These are phyloP conservation scores for Pongo pygmaeus DNA, from an alignment of 2,113 vertebrate genomes.

Conservation along the genomic window DNA sequence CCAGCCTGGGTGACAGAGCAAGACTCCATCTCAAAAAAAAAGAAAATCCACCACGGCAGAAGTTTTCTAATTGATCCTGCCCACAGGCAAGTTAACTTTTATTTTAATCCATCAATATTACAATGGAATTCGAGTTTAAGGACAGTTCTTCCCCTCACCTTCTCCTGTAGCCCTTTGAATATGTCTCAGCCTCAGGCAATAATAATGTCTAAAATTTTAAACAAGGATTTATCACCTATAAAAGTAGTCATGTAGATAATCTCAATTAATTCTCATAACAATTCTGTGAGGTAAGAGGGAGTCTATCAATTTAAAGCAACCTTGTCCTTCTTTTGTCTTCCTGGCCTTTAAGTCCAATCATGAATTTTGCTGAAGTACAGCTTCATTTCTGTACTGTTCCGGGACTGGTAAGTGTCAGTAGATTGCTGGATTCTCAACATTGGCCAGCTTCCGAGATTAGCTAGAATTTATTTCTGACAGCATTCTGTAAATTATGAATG, in stretches of 20 bases:
- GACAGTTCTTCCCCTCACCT: not conserved
- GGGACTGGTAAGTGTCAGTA: not conserved
- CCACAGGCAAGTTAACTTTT: not conserved
- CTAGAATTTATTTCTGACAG: slow-evolving; percentile 14
- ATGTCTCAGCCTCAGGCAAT: not conserved
- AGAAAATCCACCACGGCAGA: not conserved
- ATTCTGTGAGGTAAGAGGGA: not conserved
- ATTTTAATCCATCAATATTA: slow-evolving; percentile 6
- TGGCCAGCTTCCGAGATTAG: not conserved
- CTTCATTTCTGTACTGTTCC: not conserved
- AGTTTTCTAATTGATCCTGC: not conserved
- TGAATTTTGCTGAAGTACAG: not conserved
- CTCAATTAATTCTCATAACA: not conserved
- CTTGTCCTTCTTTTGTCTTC: not conserved
- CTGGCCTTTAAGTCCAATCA: not conserved
- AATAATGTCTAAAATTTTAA: not conserved
- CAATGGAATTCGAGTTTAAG: not conserved
- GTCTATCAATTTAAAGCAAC: not conserved
- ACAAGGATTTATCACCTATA: not conserved
- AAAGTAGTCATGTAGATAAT: not conserved
- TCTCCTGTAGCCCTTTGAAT: not conserved
- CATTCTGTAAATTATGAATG: not conserved
- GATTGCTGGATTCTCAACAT: not conserved
- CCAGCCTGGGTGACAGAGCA: no score
- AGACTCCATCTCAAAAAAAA: no score